These are phyloP conservation scores for Rhynchotus rufescens DNA, from an alignment of 2,797 vertebrate genomes.

Conservation along the genomic window DNA sequence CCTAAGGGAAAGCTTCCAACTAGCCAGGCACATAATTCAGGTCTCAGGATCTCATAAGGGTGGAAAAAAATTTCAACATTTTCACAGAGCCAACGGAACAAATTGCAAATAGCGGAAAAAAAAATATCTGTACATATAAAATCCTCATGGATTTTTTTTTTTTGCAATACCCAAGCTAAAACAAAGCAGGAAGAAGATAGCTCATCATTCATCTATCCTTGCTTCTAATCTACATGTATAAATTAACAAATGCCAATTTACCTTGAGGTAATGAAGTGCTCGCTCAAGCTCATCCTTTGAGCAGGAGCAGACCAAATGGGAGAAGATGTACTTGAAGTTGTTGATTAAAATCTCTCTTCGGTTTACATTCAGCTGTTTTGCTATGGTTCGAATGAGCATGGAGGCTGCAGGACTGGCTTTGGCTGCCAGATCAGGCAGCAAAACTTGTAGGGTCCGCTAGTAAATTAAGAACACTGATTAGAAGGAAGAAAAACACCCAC, in stretches of 20 bases:
- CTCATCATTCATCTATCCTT: neutral
- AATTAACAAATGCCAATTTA: conserved; percentile 63
- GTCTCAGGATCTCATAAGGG: neutral
- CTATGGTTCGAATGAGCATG: conserved; percentile 92
- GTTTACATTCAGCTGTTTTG: conserved; percentile 94
- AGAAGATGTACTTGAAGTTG: conserved; percentile 99
- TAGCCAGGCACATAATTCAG: neutral
- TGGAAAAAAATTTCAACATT: neutral
- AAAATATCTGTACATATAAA: neutral
- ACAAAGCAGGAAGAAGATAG: neutral
- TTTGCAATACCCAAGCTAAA: neutral
- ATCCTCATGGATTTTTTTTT: neutral
- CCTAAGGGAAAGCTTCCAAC: neutral
- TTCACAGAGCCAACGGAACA: neutral
- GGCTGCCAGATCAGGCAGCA: conserved; percentile 95
- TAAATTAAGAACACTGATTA: conserved; percentile 44
- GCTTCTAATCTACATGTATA: neutral
- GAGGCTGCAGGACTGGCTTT: conserved; percentile 94
- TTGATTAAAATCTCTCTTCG: conserved; percentile 96
- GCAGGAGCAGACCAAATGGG: conserved; percentile 97
- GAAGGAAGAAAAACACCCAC: neutral
- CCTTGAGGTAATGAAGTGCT: conserved; percentile 96
- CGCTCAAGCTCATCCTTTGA: conserved; percentile 94
- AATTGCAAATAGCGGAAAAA: neutral
- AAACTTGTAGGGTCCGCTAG: conserved; percentile 93